Conservation (phyloP, 2,797 vertebrate genomes). For the Semaprochilodus insignis region DNA sequence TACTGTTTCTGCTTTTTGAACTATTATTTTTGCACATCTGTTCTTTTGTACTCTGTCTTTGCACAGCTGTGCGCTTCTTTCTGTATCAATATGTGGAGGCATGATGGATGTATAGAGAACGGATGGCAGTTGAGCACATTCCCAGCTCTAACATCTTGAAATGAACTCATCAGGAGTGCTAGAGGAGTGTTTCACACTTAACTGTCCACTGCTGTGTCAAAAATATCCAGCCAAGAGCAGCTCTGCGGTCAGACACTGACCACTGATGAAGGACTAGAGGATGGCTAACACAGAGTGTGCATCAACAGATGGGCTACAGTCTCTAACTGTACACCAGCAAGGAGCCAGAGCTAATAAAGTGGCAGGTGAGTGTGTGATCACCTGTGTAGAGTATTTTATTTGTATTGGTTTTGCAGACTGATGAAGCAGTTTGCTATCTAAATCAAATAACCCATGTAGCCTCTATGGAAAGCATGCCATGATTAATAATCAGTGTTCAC, state of each 20-base stretch:
- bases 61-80: not conserved
- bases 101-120: too few species aligned
- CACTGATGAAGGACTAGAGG: constrained; percentile 4
- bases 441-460: not conserved
- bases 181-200: constrained; percentile 3
- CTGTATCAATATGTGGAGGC: not conserved
- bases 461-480: too few species aligned
- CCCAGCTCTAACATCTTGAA: not conserved
- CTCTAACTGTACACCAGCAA: not conserved
- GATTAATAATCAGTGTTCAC: too few species aligned
- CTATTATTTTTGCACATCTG: not conserved
- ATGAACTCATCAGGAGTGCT: constrained; percentile 3
- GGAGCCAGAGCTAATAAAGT: not conserved
- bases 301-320: not conserved
- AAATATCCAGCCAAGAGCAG: not conserved
- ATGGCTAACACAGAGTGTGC: not conserved
- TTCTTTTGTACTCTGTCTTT: not conserved
- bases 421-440: not conserved
- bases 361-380: too few species aligned
- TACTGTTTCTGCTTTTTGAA: not conserved
- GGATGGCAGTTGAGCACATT: not conserved
- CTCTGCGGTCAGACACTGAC: not conserved
- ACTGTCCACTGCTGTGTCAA: not conserved
- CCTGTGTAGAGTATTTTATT: not conserved
- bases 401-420: not conserved